Evolutionary conservation across 2,797 vertebrate genomes (phyloP), one percentile per base, ranked within the genome.

Genomic region (Scomberomorus guttatus): DNA sequence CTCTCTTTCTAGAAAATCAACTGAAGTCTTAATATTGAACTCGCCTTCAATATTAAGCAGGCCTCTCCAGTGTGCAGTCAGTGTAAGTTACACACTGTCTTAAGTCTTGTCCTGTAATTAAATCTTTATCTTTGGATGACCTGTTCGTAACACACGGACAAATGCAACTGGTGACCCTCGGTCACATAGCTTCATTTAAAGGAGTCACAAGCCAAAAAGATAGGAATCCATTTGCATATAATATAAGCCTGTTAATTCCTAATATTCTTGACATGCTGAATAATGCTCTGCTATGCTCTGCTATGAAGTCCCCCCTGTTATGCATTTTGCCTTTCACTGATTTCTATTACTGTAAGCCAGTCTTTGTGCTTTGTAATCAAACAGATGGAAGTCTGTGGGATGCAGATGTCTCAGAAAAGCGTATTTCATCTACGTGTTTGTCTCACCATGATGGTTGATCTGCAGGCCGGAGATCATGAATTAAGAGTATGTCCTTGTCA

Each of bases 361-460:
- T 57, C 80, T 90, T 84, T 81, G 72, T 83, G 82, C 81, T 89
- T 80, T 89, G 77, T 80, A 66, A 87, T 84, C 83, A 69, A 70
- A 74, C 85, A 86, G 77, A 77, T 75, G 71, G 70, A 76, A 65
- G 63, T 68, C 56, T 74, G 81, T 77, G 56, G 64, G 56, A 58
- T 63, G 80, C 82, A 82, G 77, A 86, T 87, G 75, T 79, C 52
- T 50, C 12, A 79, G 65, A n/a, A 65, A 68, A 73, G 44, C 37
- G 1, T 70, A 52, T 59, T 82, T 83, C 14, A 76, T 81, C 64
- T 59, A 3, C 71, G 72, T 58, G 69, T 77, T 72, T 66, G 44
- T 69, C 56, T 88, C 76, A 70, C 6, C 11, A 39, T 78, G 79
- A 84, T 68, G 57, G 54, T 56, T 75, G 25, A 64, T 76, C n/a